These are phyloP conservation scores for Artemia franciscana DNA, from an alignment of 1,140 invertebrate species.

Conservation along the genomic window DNA sequence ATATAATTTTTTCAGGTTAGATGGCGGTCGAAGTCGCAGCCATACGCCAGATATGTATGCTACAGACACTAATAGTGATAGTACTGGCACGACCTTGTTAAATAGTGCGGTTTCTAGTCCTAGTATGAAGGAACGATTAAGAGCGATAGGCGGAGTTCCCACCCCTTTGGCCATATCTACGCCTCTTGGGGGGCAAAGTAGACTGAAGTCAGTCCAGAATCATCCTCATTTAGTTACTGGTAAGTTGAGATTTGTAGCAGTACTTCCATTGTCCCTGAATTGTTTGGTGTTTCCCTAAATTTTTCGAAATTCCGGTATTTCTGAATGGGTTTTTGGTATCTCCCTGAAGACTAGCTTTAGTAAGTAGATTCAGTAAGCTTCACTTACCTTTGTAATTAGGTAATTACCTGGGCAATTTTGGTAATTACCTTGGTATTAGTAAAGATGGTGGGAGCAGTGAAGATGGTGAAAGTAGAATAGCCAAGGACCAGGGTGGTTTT, in stretches of 20 bases:
- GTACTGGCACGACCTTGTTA: constrained; percentile 18
- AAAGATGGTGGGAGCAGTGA: too few species aligned
- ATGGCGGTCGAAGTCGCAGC: constrained; percentile 26
- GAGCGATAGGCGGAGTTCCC: constrained; percentile 53
- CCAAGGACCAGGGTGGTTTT: too few species aligned
- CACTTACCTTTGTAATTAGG: too few species aligned
- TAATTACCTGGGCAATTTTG: too few species aligned
- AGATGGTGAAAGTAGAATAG: too few species aligned
- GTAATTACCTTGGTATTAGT: too few species aligned
- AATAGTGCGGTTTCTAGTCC: constrained; percentile 27
- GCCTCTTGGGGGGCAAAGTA: not conserved
- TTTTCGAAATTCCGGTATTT: too few species aligned
- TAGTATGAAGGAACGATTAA: constrained; percentile 68
- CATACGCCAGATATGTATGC: constrained; percentile 41
- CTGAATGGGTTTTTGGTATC: too few species aligned
- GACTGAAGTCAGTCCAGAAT: not conserved
- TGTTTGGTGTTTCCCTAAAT: too few species aligned
- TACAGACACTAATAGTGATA: constrained; percentile 23
- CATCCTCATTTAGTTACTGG: not conserved
- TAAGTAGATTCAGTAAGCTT: too few species aligned
- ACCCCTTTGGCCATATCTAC: constrained; percentile 53
- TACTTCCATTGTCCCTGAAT: too few species aligned
- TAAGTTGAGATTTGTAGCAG: not conserved
- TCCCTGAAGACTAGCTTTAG: too few species aligned
- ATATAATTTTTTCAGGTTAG: not conserved